Evolutionary conservation across 1,140 invertebrate species (phyloP).

Genomic region (Papilio xuthus): DNA sequence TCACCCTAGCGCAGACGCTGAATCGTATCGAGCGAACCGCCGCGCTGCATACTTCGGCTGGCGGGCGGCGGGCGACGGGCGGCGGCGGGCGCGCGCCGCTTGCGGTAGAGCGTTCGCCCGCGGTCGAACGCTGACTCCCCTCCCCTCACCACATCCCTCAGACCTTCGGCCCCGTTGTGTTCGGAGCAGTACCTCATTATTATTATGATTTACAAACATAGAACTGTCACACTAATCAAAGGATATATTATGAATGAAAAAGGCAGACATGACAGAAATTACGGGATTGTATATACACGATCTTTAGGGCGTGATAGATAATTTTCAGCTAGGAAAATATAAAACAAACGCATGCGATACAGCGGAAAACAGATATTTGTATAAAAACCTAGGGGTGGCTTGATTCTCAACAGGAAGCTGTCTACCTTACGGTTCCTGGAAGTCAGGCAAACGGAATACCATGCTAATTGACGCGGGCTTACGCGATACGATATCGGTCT

Average conservation of each 20-base stretch:
- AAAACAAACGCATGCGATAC: neutral
- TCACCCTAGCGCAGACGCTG: conserved; percentile 21
- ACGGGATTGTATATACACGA: neutral
- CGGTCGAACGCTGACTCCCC: neutral
- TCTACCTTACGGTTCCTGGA: neutral
- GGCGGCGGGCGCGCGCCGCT: conserved; percentile 7
- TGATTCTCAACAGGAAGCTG: neutral
- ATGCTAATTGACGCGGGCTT: neutral
- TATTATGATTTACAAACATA: neutral
- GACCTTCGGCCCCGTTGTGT: neutral
- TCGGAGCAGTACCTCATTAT: conserved; percentile 12
- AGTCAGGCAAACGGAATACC: neutral
- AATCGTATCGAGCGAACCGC: conserved; percentile 34
- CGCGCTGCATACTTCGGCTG: neutral
- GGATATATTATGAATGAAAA: neutral
- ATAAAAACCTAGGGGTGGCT: neutral
- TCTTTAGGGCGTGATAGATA: neutral
- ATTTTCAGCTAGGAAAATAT: neutral
- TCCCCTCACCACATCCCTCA: neutral
- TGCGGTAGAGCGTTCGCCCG: conserved; percentile 13
- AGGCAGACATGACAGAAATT: neutral
- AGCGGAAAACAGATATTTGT: neutral
- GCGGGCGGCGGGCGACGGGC: neutral
- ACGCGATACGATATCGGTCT: neutral
- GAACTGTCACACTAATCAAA: no score